Evolutionary conservation across 2,113 vertebrate species (phyloP).

Genomic region (Phaethornis superciliosus): DNA sequence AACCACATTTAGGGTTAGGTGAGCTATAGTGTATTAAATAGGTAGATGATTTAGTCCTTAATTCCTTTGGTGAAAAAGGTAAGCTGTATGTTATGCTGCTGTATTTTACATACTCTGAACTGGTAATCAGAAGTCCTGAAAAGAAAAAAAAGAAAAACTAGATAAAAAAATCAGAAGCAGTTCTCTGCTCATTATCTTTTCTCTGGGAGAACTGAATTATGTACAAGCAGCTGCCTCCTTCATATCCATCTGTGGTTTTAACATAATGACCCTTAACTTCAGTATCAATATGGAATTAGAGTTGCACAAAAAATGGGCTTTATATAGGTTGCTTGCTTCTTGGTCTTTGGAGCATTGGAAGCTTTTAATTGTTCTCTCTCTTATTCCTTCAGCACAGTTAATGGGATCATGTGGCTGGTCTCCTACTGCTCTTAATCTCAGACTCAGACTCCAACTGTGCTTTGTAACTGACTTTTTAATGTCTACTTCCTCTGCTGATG

Average conservation of each 20-base stretch:
- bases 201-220: neutral
- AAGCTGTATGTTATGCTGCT: neutral
- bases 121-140: neutral
- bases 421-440: slow-evolving; percentile 63
- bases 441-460: slow-evolving; percentile 19
- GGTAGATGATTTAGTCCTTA: neutral
- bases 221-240: slow-evolving; percentile 12
- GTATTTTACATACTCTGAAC: neutral
- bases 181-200: neutral
- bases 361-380: slow-evolving; percentile 55
- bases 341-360: slow-evolving; percentile 16
- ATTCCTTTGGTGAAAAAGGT: neutral
- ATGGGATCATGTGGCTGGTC: slow-evolving; percentile 62
- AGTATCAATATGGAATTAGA: neutral
- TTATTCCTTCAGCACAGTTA: slow-evolving; percentile 48
- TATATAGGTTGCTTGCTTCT: slow-evolving; percentile 17
- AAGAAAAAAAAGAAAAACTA: neutral
- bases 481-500: slow-evolving; percentile 35
- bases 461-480: slow-evolving; percentile 64
- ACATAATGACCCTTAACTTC: slow-evolving; percentile 25
- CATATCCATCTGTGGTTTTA: slow-evolving; percentile 18
- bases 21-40: neutral
- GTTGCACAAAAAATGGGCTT: neutral
- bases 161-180: neutral
- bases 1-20: neutral